Evolutionary conservation across 1,140 invertebrate species (phyloP).

Genomic region (Ruditapes philippinarum): DNA sequence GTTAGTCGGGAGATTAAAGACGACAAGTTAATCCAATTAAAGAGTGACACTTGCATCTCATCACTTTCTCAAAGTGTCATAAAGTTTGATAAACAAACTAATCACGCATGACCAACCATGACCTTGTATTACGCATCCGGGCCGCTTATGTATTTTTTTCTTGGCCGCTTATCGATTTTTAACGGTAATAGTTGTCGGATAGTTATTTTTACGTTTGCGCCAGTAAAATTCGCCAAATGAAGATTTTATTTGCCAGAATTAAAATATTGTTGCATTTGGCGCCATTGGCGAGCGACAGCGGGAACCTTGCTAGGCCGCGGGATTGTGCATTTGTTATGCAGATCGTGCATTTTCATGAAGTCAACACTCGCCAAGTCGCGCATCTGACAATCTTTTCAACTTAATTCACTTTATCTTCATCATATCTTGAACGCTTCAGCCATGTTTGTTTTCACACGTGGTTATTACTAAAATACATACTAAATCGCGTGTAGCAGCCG

Average conservation of each 20-base stretch:
- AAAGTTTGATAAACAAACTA: background rate
- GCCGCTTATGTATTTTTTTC: background rate
- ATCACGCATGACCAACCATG: background rate
- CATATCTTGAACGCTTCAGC: no score
- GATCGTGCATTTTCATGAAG: no score
- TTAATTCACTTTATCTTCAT: no score
- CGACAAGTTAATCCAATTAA: background rate
- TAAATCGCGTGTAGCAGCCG: no score
- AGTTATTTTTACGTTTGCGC: background rate
- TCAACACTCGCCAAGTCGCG: no score
- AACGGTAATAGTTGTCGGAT: background rate
- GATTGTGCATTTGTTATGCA: no score
- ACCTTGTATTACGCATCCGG: background rate
- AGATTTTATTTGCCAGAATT: background rate
- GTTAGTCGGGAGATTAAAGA: background rate
- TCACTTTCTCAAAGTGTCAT: background rate
- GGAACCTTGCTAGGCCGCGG: no score
- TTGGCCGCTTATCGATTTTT: background rate
- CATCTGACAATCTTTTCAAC: no score
- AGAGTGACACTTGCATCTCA: background rate
- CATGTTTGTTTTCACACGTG: no score
- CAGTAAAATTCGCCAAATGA: background rate
- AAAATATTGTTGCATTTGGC: background rate
- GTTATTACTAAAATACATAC: no score
- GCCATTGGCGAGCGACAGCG: conserved; percentile 5